These are phyloP conservation scores for Euwallacea fornicatus DNA, from an alignment of 1,140 invertebrate genomes.

Conservation along the genomic window DNA sequence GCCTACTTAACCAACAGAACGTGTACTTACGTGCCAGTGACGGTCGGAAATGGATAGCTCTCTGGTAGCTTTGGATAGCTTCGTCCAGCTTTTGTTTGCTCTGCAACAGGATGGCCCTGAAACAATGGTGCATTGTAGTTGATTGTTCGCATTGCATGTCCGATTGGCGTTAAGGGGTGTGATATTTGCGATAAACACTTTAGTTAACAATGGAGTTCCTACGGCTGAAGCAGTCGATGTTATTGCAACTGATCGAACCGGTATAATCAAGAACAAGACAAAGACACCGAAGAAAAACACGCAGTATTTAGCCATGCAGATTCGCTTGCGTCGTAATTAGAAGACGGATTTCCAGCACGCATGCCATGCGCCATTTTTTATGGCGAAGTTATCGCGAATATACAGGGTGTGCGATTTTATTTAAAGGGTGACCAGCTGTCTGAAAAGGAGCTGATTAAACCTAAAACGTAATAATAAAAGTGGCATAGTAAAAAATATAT, in stretches of 20 bases:
- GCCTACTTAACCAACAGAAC: constrained; percentile 3
- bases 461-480: too few species aligned
- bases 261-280: too few species aligned
- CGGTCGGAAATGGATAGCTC: constrained; percentile 91
- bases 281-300: too few species aligned
- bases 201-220: constrained; percentile 19
- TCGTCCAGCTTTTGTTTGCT: constrained; percentile 85
- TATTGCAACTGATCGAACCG: background rate
- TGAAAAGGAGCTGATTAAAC: too few species aligned
- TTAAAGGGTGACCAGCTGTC: too few species aligned
- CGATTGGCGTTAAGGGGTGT: constrained; percentile 17
- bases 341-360: too few species aligned
- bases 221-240: background rate
- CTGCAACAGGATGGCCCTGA: constrained; percentile 90
- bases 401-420: too few species aligned
- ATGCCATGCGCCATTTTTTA: too few species aligned
- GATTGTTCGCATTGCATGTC: constrained; percentile 23
- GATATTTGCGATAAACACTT: constrained; percentile 24
- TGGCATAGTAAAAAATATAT: too few species aligned
- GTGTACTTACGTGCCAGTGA: constrained; percentile 87
- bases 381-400: too few species aligned
- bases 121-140: constrained; percentile 56
- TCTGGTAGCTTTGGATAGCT: constrained; percentile 88
- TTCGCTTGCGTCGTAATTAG: too few species aligned
- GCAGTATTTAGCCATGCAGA: too few species aligned